These are phyloP conservation scores for Megathymus violae DNA, from an alignment of 1,140 invertebrate genomes.

Conservation along the genomic window DNA sequence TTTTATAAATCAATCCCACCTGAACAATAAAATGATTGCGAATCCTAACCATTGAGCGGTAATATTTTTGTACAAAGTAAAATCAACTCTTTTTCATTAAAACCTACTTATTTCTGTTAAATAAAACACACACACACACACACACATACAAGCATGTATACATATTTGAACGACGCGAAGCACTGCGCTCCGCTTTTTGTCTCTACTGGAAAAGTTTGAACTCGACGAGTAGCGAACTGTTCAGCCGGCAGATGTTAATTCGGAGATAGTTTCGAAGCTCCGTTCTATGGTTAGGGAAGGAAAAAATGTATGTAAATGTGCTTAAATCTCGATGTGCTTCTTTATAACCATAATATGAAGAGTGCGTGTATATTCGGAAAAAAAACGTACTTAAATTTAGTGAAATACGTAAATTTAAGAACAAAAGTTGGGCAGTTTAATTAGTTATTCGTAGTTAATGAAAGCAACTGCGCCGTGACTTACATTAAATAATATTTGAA, in stretches of 20 bases:
- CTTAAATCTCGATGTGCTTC: not conserved
- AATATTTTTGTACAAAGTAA: too few species aligned
- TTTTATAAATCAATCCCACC: too few species aligned
- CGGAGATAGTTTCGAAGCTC: conserved; percentile 17
- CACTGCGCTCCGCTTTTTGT: conserved; percentile 13
- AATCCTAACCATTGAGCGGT: too few species aligned
- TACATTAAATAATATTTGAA: too few species aligned
- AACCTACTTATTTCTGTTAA: conserved; percentile 5
- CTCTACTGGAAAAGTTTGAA: conserved; percentile 12
- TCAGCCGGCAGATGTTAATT: conserved; percentile 20
- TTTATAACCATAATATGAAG: too few species aligned
- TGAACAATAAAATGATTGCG: too few species aligned
- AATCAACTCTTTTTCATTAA: not conserved
- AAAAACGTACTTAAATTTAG: too few species aligned
- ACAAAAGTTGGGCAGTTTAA: too few species aligned
- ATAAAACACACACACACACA: not conserved
- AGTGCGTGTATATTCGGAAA: too few species aligned
- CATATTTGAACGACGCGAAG: conserved; percentile 4
- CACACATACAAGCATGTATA: not conserved
- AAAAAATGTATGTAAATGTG: not conserved
- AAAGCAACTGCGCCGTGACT: too few species aligned
- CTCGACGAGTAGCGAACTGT: conserved; percentile 8
- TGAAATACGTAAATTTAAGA: too few species aligned
- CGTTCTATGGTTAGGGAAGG: conserved; percentile 3
- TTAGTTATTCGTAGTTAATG: too few species aligned